These are phyloP conservation scores for Drosophila willistoni DNA, from an alignment of 1,140 invertebrate species.

Conservation along the genomic window DNA sequence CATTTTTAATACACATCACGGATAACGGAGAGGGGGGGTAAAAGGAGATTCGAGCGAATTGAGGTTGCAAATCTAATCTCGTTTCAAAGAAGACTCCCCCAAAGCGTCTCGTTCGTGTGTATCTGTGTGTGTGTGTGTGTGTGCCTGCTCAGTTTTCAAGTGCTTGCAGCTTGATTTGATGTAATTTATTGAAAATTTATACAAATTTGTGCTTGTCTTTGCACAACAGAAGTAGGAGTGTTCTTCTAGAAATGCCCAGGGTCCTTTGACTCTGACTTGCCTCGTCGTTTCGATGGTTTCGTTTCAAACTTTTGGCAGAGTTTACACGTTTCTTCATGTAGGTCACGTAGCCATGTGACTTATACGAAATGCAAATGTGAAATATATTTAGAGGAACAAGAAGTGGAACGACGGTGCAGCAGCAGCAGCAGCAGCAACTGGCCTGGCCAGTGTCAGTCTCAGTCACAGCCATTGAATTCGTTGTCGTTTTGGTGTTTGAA, in stretches of 20 bases:
- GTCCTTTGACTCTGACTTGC: neutral
- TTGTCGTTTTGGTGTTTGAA: constrained; percentile 50
- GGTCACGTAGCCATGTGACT: constrained; percentile 69
- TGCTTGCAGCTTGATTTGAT: constrained; percentile 67
- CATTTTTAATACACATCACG: constrained; percentile 51
- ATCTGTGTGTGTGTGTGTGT: neutral
- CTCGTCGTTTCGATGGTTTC: constrained; percentile 25
- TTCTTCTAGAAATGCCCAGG: constrained; percentile 5
- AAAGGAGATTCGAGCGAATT: constrained; percentile 15
- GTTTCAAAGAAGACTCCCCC: neutral
- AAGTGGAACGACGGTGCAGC: neutral
- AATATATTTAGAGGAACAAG: constrained; percentile 37
- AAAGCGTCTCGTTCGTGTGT: neutral
- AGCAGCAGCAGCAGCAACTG: neutral
- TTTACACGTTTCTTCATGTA: constrained; percentile 45
- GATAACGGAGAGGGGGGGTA: neutral
- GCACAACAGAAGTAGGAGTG: constrained; percentile 35
- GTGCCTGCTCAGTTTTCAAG: constrained; percentile 46
- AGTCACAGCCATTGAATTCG: constrained; percentile 46
- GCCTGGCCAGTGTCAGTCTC: constrained; percentile 12
- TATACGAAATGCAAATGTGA: constrained; percentile 74
- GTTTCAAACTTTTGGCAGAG: constrained; percentile 35
- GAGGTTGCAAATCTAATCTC: constrained; percentile 25
- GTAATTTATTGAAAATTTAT: constrained; percentile 73
- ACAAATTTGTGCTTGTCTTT: constrained; percentile 65